phyloP scores from a whole-genome alignment of 2,888 invertebrate genomes.

The Aleiodes alternator region DNA sequence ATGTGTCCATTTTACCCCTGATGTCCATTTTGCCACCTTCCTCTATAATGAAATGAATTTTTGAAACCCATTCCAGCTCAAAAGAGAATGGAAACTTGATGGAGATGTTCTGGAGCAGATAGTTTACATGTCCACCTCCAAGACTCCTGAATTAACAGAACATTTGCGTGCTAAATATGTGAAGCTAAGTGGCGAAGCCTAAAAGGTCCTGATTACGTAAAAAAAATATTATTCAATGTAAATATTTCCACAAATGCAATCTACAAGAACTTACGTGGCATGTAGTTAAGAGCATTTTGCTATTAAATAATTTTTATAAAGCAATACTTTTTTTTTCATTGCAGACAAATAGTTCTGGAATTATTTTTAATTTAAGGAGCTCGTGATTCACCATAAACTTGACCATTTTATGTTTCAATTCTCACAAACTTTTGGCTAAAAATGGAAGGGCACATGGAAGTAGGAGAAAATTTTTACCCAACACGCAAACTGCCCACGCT shows the following conservation, averaged over 20 bases:
- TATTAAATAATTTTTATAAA: not conserved
- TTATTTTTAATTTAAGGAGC: slow-evolving; percentile 24
- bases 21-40: too few species aligned
- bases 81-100: slow-evolving; percentile 71
- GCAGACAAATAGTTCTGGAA: too few species aligned
- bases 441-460: slow-evolving; percentile 53
- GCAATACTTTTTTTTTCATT: not conserved
- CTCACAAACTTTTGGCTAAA: slow-evolving; percentile 45
- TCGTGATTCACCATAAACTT: slow-evolving; percentile 40
- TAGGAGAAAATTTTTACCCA: slow-evolving; percentile 56
- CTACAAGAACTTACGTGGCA: not conserved
- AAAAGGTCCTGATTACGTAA: slow-evolving; percentile 17
- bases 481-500: slow-evolving; percentile 59
- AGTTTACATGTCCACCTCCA: slow-evolving; percentile 79
- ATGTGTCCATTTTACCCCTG: too few species aligned
- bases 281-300: not conserved
- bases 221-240: not conserved
- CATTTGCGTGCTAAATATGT: slow-evolving; percentile 78
- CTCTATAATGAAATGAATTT: not conserved
- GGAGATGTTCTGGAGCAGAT: slow-evolving; percentile 73
- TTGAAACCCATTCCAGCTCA: slow-evolving; percentile 65
- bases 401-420: slow-evolving; percentile 46
- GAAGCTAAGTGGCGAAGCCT: slow-evolving; percentile 62
- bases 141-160: slow-evolving; percentile 76
- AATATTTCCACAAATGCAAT: not conserved